A percentile compares a stretch with the other conserved stretches of the same genome.
phyloP scores from a whole-genome alignment of 2,113 vertebrate species.

The Potamarius usumacintae region DNA sequence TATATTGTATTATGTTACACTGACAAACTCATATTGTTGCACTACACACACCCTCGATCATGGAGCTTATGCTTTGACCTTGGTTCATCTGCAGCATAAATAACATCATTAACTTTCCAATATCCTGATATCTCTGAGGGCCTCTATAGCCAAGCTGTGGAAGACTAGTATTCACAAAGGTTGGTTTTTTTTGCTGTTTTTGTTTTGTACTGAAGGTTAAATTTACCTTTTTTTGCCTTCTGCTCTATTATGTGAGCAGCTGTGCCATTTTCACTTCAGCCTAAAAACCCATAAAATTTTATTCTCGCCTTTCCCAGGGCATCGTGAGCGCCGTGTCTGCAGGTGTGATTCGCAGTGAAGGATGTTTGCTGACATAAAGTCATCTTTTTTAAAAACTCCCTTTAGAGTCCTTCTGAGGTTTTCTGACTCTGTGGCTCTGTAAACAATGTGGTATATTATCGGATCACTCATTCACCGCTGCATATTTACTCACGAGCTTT shows the following conservation, averaged over 20 bases:
- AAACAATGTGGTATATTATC: slow-evolving; percentile 36
- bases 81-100: slow-evolving; percentile 40
- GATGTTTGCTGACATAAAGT: slow-evolving; percentile 37
- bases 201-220: slow-evolving; percentile 48
- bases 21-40: neutral
- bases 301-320: slow-evolving; percentile 52
- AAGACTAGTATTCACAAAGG: slow-evolving; percentile 35
- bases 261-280: slow-evolving; percentile 53
- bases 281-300: slow-evolving; percentile 54
- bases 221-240: slow-evolving; percentile 39
- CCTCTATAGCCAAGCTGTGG: slow-evolving; percentile 48
- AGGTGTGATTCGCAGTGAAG: slow-evolving; percentile 45
- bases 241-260: slow-evolving; percentile 53
- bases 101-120: slow-evolving; percentile 48
- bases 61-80: slow-evolving; percentile 43
- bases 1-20: neutral
- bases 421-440: slow-evolving; percentile 25
- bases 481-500: slow-evolving; percentile 19
- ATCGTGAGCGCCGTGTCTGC: slow-evolving; percentile 42
- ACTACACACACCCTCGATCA: neutral
- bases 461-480: neutral
- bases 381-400: slow-evolving; percentile 36
- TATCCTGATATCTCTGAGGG: slow-evolving; percentile 38
- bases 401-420: slow-evolving; percentile 19
- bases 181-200: neutral